Conservation (phyloP, 2,797 vertebrate genomes). For the Nannoperca obscura region DNA sequence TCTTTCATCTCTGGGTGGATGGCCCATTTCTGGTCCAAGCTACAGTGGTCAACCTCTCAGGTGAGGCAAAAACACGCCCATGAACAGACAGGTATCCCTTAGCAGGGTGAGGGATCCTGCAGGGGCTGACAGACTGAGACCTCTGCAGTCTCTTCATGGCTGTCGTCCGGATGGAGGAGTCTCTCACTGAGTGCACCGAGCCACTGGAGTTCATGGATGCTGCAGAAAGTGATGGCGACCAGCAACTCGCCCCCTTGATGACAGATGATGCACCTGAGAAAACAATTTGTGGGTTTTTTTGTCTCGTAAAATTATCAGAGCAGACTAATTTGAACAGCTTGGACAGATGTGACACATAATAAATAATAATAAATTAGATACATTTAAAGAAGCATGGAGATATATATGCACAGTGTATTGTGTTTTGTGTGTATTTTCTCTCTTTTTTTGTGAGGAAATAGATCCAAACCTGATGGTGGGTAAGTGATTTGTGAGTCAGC, state of each 20-base stretch:
- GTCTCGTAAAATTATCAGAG: not conserved
- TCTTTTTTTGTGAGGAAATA: not conserved
- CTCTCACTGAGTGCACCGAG: slow-evolving; percentile 9
- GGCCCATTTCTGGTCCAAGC: slow-evolving; percentile 60
- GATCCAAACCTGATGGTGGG: slow-evolving; percentile 52
- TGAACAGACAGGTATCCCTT: slow-evolving; percentile 51
- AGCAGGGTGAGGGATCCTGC: slow-evolving; percentile 66
- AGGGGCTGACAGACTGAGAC: slow-evolving; percentile 79
- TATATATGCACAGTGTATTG: not conserved
- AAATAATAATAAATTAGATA: not conserved
- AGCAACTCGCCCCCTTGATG: slow-evolving; percentile 8
- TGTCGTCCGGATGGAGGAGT: slow-evolving; percentile 11
- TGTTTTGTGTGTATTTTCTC: not conserved
- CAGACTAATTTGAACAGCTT: too few relatives aligned
- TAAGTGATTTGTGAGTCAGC: slow-evolving; percentile 61
- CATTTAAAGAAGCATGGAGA: not conserved
- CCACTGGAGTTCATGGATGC: slow-evolving; percentile 16
- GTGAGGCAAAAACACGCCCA: slow-evolving; percentile 66
- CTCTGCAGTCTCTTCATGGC: slow-evolving; percentile 67
- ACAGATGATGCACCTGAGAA: slow-evolving; percentile 46
- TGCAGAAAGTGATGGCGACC: slow-evolving; percentile 23
- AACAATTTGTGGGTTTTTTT: not conserved
- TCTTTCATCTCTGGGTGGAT: slow-evolving; percentile 37
- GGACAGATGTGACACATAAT: not conserved
- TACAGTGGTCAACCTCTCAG: slow-evolving; percentile 48